phyloP scores from a whole-genome alignment of 2,888 invertebrate species.

The Morpho achilles region DNA sequence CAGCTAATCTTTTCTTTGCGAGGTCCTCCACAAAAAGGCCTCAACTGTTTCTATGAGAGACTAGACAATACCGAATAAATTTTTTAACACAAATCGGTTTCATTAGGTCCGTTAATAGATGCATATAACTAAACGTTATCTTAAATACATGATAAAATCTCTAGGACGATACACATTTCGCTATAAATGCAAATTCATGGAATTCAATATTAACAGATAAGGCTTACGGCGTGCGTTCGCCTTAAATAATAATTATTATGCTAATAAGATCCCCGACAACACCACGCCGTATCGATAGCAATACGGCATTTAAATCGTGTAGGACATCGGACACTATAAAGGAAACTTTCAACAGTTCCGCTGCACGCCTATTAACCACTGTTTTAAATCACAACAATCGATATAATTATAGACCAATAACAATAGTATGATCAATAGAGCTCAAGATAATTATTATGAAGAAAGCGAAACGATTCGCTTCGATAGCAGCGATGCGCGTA shows the following conservation, averaged over 20 bases:
- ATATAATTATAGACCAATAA: conserved; percentile 37
- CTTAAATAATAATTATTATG: conserved; percentile 73
- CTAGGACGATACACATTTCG: conserved; percentile 76
- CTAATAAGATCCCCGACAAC: conserved; percentile 39
- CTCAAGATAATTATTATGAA: conserved; percentile 30
- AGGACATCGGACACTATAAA: conserved; percentile 16
- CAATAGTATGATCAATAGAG: conserved; percentile 30
- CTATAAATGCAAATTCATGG: conserved; percentile 80
- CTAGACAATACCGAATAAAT: conserved; percentile 70
- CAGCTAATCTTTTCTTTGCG: conserved; percentile 41
- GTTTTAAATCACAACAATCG: conserved; percentile 32
- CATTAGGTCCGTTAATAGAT: conserved; percentile 56
- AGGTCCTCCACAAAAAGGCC: conserved; percentile 49
- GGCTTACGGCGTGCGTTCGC: conserved; percentile 37
- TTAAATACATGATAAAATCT: conserved; percentile 76
- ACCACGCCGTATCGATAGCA: conserved; percentile 41
- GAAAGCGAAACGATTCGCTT: conserved; percentile 23
- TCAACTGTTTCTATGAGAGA: conserved; percentile 53
- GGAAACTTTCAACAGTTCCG: conserved; percentile 30
- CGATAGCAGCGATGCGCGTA: conserved; percentile 1
- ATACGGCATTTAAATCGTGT: conserved; percentile 10
- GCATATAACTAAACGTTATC: conserved; percentile 62
- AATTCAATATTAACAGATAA: conserved; percentile 73
- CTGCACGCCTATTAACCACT: conserved; percentile 25
- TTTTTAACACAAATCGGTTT: conserved; percentile 57